Conservation (phyloP, 2,113 vertebrate genomes). For the Crotalus horridus region DNA sequence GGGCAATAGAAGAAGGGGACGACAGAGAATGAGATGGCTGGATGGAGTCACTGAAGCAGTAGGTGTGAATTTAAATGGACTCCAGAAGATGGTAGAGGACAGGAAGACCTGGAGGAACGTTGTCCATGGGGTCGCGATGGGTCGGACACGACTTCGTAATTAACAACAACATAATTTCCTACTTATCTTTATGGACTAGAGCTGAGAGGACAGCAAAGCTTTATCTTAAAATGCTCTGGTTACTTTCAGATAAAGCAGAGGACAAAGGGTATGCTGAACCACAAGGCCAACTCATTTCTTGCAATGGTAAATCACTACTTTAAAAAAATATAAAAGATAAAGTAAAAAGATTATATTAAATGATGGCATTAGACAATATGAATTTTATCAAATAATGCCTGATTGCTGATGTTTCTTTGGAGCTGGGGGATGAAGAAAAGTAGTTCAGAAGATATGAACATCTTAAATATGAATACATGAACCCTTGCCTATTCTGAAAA, state of each 20-base stretch:
- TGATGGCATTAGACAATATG: neutral
- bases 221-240: conserved; percentile 1
- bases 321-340: neutral
- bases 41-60: no score
- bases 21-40: no score
- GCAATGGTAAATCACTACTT: neutral
- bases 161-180: conserved; percentile 11
- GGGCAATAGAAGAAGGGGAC: no score
- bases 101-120: no score
- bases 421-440: neutral
- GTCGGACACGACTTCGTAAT: no score
- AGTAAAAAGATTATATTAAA: neutral
- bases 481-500: neutral
- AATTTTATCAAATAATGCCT: neutral
- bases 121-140: no score
- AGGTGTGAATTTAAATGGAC: no score
- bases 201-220: neutral
- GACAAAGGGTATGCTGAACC: neutral
- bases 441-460: neutral
- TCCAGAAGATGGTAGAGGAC: no score
- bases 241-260: neutral
- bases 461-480: neutral
- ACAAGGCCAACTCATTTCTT: neutral
- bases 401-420: neutral
- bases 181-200: neutral